Evolutionary conservation across 2,888 invertebrate genomes (phyloP).

Genomic region (Ormia ochracea): DNA sequence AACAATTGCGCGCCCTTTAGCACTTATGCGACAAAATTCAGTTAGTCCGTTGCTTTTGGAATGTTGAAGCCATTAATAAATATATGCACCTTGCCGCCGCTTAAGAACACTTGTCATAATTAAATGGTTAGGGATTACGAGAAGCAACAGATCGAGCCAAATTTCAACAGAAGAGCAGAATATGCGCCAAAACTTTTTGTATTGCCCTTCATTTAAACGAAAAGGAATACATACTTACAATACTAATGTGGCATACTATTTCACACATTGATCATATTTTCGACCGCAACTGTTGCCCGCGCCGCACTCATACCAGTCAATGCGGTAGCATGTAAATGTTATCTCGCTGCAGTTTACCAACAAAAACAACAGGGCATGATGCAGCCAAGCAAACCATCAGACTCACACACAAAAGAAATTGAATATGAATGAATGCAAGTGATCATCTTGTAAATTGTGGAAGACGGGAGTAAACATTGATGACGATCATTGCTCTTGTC

Average conservation of each 20-base stretch:
- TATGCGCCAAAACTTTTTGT: constrained; percentile 31
- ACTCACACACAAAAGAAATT: constrained; percentile 12
- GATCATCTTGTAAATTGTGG: constrained; percentile 45
- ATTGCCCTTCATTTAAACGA: background rate
- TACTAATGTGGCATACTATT: constrained; percentile 19
- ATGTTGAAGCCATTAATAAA: background rate
- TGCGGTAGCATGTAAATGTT: constrained; percentile 57
- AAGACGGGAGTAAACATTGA: background rate
- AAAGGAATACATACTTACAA: background rate
- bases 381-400: too few relatives aligned
- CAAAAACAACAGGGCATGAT: constrained; percentile 17
- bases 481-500: background rate
- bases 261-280: constrained; percentile 50
- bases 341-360: constrained; percentile 6
- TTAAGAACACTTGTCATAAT: constrained; percentile 59
- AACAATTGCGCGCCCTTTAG: constrained; percentile 61
- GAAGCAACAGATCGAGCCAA: constrained; percentile 39
- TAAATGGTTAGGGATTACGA: constrained; percentile 59
- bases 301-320: background rate
- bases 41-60: background rate
- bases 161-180: constrained; percentile 5
- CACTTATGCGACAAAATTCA: constrained; percentile 39
- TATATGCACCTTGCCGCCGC: constrained; percentile 57
- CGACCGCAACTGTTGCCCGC: constrained; percentile 19
- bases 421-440: constrained; percentile 33